Conservation (phyloP, 2,797 vertebrate genomes). For the Mionectes olivaceus region DNA sequence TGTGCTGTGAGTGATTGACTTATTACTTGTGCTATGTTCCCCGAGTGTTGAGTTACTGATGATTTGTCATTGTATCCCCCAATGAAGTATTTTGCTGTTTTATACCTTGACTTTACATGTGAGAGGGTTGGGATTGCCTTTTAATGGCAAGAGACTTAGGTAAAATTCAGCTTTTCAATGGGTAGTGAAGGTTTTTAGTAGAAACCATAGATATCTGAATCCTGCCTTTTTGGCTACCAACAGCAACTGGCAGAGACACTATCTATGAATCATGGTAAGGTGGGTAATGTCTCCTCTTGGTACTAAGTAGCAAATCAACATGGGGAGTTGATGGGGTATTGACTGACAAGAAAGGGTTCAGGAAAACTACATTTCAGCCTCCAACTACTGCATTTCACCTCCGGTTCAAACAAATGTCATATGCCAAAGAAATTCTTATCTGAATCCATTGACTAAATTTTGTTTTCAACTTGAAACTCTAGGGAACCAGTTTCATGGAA, state of each 20-base stretch:
- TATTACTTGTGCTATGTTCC: background rate
- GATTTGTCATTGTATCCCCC: background rate
- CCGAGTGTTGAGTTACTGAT: background rate
- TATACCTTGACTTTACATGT: background rate
- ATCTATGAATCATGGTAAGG: background rate
- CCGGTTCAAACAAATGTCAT: background rate
- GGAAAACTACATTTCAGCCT: background rate
- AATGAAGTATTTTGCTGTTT: background rate
- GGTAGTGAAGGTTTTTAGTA: background rate
- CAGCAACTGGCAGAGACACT: background rate
- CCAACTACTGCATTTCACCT: background rate
- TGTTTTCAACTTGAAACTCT: conserved; percentile 14
- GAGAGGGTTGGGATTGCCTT: background rate
- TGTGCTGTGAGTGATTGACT: background rate
- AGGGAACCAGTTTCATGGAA: conserved; percentile 36
- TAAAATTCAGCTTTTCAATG: background rate
- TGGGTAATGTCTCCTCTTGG: background rate
- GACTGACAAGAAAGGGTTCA: background rate
- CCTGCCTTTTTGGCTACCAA: background rate
- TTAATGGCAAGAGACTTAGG: background rate
- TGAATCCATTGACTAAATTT: background rate
- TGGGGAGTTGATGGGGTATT: background rate
- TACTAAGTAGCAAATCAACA: background rate
- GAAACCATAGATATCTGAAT: background rate
- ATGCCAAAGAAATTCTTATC: background rate